phyloP scores from a whole-genome alignment of 2,113 vertebrate species.

The Pogona vitticeps region DNA sequence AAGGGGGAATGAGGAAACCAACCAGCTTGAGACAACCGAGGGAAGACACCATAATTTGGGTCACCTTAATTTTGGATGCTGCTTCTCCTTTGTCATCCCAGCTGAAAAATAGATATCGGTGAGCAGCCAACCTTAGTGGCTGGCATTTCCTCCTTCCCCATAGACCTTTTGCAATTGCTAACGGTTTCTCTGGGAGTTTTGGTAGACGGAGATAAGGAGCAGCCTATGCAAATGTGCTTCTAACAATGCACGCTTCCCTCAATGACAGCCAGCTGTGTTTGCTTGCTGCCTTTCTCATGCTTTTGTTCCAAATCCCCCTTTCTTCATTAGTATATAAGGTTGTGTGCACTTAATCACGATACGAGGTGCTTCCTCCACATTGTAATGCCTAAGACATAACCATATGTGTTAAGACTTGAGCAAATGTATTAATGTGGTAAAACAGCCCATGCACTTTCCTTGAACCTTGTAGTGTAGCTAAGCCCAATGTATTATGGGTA shows the following conservation, averaged over 20 bases:
- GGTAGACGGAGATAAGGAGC: slow-evolving; percentile 18
- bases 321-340: neutral
- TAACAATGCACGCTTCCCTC: neutral
- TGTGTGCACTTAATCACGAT: neutral
- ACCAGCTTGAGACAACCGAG: neutral
- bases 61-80: neutral
- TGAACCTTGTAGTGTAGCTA: neutral
- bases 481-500: too few species aligned
- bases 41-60: neutral
- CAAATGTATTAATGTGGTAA: too few species aligned
- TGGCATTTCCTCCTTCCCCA: neutral
- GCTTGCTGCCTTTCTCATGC: slow-evolving; percentile 1
- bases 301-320: slow-evolving; percentile 12
- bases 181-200: slow-evolving; percentile 29
- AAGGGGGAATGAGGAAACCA: neutral
- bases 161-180: neutral
- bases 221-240: slow-evolving; percentile 14
- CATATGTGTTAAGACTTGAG: too few species aligned
- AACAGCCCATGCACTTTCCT: neutral
- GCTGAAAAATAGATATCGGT: neutral
- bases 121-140: neutral
- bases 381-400: too few species aligned
- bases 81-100: neutral
- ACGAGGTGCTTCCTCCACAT: neutral
- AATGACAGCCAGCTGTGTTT: neutral